A percentile compares a stretch with the other conserved stretches of the same genome.
phyloP scores from a whole-genome alignment of 2,797 vertebrate species.

The Megaceryle alcyon region DNA sequence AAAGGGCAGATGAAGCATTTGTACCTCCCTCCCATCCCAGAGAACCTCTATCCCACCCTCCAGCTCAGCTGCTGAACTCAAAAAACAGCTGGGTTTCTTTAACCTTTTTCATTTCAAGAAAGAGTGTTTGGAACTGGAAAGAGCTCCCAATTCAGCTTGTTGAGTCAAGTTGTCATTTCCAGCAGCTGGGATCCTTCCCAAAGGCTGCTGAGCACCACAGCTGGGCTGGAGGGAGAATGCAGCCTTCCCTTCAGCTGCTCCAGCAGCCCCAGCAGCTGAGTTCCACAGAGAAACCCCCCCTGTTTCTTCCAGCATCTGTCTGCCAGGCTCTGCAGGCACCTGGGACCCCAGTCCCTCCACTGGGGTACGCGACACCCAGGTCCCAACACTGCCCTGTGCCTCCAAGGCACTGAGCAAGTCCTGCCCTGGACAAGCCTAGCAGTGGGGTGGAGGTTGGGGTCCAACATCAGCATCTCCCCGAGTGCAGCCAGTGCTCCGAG shows the following conservation, averaged over 20 bases:
- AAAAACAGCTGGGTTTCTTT: conserved; percentile 4
- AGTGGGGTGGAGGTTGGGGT: background rate
- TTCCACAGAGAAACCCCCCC: background rate
- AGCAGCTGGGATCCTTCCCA: conserved; percentile 57
- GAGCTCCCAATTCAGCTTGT: conserved; percentile 1
- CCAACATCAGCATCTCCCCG: background rate
- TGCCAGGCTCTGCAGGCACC: background rate
- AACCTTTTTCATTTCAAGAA: conserved; percentile 22
- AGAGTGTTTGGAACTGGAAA: conserved; percentile 6
- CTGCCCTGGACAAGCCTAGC: background rate
- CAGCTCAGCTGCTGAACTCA: background rate
- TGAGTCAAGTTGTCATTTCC: conserved; percentile 31
- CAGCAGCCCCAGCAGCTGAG: background rate
- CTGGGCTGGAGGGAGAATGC: background rate
- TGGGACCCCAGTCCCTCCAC: rapidly evolving
- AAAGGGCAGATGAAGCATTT: background rate
- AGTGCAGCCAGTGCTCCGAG: background rate
- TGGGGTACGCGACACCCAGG: background rate
- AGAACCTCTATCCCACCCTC: background rate
- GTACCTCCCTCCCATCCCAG: background rate
- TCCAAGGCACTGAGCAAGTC: rapidly evolving
- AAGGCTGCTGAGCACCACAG: background rate
- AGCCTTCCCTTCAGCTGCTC: background rate
- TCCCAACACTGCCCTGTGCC: background rate
- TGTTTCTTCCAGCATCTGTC: background rate